Percentiles rank a stretch among this genome's conserved stretches.
Evolutionary conservation across 1,140 invertebrate genomes (phyloP).

Genomic region (Tetragonula clypearis): DNA sequence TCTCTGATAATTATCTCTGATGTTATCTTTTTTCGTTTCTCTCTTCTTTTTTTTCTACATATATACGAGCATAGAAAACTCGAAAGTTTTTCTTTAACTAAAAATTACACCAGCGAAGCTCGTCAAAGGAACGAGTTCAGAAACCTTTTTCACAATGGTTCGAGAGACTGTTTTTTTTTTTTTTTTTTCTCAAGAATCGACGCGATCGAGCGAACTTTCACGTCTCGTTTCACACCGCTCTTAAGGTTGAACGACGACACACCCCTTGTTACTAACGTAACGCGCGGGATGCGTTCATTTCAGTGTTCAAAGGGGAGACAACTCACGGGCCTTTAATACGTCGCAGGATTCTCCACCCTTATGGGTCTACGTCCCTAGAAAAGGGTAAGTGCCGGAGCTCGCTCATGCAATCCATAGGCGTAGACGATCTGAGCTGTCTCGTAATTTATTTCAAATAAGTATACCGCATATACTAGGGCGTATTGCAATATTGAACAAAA

Average conservation of each 20-base stretch:
- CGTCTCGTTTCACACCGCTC: constrained; percentile 53
- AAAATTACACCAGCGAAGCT: not conserved
- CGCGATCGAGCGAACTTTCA: constrained; percentile 48
- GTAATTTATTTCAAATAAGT: not conserved
- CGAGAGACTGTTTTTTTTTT: constrained; percentile 32
- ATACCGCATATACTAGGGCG: not conserved
- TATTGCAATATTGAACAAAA: no score
- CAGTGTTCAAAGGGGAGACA: constrained; percentile 56
- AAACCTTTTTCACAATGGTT: constrained; percentile 5
- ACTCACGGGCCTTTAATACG: constrained; percentile 58
- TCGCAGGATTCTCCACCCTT: constrained; percentile 35
- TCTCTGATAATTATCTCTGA: no score
- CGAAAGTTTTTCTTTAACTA: not conserved
- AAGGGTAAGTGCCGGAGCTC: constrained; percentile 40
- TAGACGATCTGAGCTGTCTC: not conserved
- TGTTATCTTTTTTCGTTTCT: no score
- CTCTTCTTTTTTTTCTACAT: no score
- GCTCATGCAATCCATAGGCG: not conserved
- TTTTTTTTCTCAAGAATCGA: constrained; percentile 45
- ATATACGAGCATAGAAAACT: no score
- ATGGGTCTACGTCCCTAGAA: constrained; percentile 31
- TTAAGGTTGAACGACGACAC: constrained; percentile 54
- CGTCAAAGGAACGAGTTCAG: not conserved
- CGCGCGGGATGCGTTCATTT: constrained; percentile 52
- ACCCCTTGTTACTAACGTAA: constrained; percentile 52